These are phyloP conservation scores for Hippocampus guttulatus DNA, from an alignment of 2,113 vertebrate species.

Conservation along the genomic window DNA sequence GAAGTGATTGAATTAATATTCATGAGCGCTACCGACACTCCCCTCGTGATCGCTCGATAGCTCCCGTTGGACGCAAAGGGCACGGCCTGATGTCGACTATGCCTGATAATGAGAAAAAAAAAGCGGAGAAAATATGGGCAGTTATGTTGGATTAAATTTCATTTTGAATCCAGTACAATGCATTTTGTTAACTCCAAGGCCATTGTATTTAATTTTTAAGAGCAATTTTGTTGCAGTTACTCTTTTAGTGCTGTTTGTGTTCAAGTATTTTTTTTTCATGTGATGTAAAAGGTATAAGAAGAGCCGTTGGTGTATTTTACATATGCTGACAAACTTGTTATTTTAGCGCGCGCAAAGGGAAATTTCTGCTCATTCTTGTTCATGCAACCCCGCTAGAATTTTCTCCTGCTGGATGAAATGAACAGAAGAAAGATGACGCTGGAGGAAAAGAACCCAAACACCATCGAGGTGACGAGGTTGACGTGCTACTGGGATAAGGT, in stretches of 20 bases:
- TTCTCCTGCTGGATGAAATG: conserved; percentile 44
- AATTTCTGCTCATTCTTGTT: background rate
- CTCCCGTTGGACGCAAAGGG: too few species aligned
- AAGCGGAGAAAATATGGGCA: too few species aligned
- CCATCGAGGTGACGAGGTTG: conserved; percentile 71
- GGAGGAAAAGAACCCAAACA: conserved; percentile 51
- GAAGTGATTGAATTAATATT: too few species aligned
- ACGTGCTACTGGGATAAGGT: conserved; percentile 83
- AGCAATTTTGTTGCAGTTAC: background rate
- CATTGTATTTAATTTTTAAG: background rate
- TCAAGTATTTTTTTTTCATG: background rate
- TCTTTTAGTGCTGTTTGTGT: background rate
- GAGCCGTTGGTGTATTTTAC: background rate
- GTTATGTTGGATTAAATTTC: too few species aligned
- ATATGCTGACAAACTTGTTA: background rate
- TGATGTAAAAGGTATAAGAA: background rate
- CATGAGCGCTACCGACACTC: too few species aligned
- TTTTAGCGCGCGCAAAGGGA: background rate
- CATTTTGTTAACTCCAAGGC: background rate
- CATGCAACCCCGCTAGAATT: conserved; percentile 23
- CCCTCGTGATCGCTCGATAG: too few species aligned
- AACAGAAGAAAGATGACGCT: conserved; percentile 22
- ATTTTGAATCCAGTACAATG: too few species aligned
- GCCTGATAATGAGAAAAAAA: too few species aligned
- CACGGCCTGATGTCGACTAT: too few species aligned